Evolutionary conservation across 2,888 invertebrate species (phyloP).

Genomic region (Lobophora halterata): DNA sequence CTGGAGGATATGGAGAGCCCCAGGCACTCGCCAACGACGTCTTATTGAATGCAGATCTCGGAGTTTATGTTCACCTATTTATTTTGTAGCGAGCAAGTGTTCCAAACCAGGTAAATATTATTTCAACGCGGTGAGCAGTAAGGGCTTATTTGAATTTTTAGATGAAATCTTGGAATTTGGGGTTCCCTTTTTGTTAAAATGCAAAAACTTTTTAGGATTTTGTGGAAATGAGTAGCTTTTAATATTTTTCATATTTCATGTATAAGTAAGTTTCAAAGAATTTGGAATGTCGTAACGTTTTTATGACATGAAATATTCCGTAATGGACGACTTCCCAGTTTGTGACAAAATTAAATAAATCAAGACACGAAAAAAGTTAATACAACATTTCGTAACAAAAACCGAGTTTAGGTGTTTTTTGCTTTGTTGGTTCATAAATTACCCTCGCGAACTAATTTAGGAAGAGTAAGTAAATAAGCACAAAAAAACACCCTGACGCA

Average conservation of each 20-base stretch:
- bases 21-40: conserved; percentile 56
- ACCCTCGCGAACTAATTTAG: conserved; percentile 31
- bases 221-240: background rate
- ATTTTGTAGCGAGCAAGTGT: conserved; percentile 33
- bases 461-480: too few relatives aligned
- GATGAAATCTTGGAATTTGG: too few relatives aligned
- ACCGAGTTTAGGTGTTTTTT: conserved; percentile 26
- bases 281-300: conserved; percentile 4
- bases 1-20: conserved; percentile 60
- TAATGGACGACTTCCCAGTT: conserved; percentile 16
- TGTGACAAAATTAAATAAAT: conserved; percentile 20
- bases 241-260: conserved; percentile 3
- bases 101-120: conserved; percentile 20
- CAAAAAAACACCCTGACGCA: too few relatives aligned
- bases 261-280: conserved; percentile 2
- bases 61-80: conserved; percentile 42
- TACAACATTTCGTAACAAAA: conserved; percentile 28
- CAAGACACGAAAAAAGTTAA: conserved; percentile 17
- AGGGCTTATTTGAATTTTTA: conserved; percentile 2
- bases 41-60: conserved; percentile 61
- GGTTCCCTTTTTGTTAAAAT: too few relatives aligned
- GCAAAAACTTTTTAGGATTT: conserved; percentile 1
- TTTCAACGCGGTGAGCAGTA: conserved; percentile 3
- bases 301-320: conserved; percentile 16
- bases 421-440: conserved; percentile 30